Evolutionary conservation across 2,113 vertebrate genomes (phyloP).

Genomic region (Tor tambroides): DNA sequence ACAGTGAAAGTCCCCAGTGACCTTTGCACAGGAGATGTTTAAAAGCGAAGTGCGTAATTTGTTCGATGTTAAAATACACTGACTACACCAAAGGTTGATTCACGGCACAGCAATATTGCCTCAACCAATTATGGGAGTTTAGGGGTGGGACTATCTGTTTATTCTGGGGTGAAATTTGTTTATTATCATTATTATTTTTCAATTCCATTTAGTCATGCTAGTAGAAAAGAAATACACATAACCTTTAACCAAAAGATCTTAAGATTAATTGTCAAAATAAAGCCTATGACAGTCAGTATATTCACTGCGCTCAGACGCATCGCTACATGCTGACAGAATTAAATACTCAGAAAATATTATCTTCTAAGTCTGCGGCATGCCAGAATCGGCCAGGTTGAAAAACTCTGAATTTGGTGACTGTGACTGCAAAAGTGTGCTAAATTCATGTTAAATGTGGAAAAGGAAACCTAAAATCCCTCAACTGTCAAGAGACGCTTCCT

Average conservation of each 20-base stretch:
- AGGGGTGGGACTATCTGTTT: not conserved
- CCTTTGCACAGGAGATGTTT: conserved; percentile 12
- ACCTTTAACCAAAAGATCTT: not conserved
- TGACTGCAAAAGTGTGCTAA: conserved; percentile 25
- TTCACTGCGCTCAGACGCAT: not conserved
- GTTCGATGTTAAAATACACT: not conserved
- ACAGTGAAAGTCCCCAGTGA: not conserved
- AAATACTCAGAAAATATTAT: conserved; percentile 6
- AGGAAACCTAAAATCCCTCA: conserved; percentile 38
- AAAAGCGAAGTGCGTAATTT: not conserved
- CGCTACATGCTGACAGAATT: not conserved
- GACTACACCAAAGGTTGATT: not conserved
- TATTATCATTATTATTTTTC: not conserved
- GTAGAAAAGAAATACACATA: not conserved
- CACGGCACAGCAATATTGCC: not conserved
- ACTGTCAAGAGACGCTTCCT: conserved; percentile 16
- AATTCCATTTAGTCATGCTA: not conserved
- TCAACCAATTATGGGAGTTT: not conserved
- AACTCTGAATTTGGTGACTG: not conserved
- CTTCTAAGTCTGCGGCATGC: conserved; percentile 17
- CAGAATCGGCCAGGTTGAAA: not conserved
- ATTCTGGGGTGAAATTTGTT: not conserved
- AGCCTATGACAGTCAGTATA: not conserved
- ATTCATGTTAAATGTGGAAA: conserved; percentile 31
- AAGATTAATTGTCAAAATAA: not conserved